Conservation (phyloP, 2,797 vertebrate genomes). For the Garrulus glandarius region DNA sequence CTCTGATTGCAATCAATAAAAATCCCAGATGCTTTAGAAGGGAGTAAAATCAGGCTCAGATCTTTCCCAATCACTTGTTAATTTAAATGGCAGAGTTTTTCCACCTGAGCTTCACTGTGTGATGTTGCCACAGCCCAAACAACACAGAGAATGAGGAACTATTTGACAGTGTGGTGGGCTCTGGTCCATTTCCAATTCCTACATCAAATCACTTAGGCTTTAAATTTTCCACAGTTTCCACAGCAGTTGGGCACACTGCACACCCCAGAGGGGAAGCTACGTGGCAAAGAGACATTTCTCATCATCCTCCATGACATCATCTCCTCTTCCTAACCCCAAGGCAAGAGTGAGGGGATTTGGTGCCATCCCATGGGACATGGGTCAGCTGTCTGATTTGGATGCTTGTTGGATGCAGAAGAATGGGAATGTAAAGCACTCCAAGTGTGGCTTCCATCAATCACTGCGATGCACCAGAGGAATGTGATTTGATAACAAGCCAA, state of each 20-base stretch:
- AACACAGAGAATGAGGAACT: not conserved
- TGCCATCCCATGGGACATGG: not conserved
- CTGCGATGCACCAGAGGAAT: not conserved
- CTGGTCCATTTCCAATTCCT: not conserved
- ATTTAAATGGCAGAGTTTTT: constrained; percentile 32
- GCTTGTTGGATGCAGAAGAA: not conserved
- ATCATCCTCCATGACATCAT: not conserved
- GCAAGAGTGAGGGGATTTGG: not conserved
- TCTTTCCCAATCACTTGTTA: constrained; percentile 38
- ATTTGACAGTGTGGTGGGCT: not conserved
- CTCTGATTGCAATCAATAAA: constrained; percentile 58
- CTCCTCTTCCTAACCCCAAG: not conserved
- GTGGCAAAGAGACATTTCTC: not conserved
- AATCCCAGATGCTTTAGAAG: constrained; percentile 31
- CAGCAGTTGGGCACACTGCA: not conserved
- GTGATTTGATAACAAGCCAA: constrained; percentile 32
- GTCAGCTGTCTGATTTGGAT: not conserved
- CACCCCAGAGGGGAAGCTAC: not conserved
- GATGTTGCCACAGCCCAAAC: not conserved
- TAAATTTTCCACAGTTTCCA: not conserved
- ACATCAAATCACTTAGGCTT: not conserved
- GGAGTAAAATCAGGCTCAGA: constrained; percentile 33
- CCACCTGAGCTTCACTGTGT: not conserved
- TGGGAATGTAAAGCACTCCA: not conserved
- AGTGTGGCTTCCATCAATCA: constrained; percentile 18